Percentiles rank a stretch among this genome's conserved stretches.
Conservation (phyloP, 2,888 invertebrate species). For the Lasioglossum figueresi region DNA sequence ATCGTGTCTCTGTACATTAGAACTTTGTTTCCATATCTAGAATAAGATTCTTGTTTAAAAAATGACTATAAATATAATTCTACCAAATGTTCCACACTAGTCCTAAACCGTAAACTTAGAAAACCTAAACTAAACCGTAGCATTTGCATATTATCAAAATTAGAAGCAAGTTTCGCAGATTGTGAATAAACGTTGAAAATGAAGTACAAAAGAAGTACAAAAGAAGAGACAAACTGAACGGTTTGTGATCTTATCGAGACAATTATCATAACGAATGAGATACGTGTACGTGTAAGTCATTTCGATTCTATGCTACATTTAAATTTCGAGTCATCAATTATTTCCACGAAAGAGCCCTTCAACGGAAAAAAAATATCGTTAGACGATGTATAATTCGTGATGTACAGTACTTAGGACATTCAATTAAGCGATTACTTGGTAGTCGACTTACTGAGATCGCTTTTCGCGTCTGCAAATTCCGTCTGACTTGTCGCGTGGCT, state of each 20-base stretch:
- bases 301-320: neutral
- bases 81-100: slow-evolving; percentile 16
- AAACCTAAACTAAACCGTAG: neutral
- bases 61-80: slow-evolving; percentile 40
- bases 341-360: neutral
- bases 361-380: slow-evolving; percentile 1
- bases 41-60: slow-evolving; percentile 73
- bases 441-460: slow-evolving; percentile 34
- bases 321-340: neutral
- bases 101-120: neutral
- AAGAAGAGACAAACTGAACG: neutral
- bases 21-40: slow-evolving; percentile 64
- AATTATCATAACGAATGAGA: neutral
- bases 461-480: slow-evolving; percentile 26
- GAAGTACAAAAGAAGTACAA: slow-evolving; percentile 23
- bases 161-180: neutral
- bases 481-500: slow-evolving; percentile 18
- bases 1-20: slow-evolving; percentile 51
- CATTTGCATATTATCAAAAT: neutral
- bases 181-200: neutral
- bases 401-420: slow-evolving; percentile 16
- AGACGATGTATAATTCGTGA: slow-evolving; percentile 19
- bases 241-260: neutral
- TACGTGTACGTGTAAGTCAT: neutral
- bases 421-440: slow-evolving; percentile 25